Percentiles rank a stretch among this genome's conserved stretches.
Conservation (phyloP, 2,113 vertebrate species). For the Oryctolagus cuniculus region DNA sequence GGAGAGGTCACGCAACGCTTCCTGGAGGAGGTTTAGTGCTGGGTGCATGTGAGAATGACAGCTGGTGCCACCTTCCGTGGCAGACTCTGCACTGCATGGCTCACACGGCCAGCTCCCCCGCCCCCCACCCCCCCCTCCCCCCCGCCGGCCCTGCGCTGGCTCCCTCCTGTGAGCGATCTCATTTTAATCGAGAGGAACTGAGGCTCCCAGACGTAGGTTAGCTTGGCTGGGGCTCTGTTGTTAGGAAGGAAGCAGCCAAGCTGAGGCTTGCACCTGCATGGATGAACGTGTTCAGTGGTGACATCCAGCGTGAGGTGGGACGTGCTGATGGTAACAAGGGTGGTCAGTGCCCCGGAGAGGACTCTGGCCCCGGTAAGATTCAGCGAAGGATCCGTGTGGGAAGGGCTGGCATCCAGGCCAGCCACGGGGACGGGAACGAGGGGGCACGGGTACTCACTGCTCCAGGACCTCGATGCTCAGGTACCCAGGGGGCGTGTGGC, state of each 20-base stretch:
- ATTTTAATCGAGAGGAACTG: neutral
- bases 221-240: neutral
- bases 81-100: neutral
- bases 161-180: neutral
- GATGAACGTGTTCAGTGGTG: neutral
- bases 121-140: neutral
- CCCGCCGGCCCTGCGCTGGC: neutral
- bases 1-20: neutral
- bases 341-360: neutral
- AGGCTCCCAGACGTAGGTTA: neutral
- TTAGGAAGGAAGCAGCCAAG: neutral
- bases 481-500: conserved; percentile 14
- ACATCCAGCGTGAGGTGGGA: neutral
- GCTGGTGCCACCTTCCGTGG: too few species aligned
- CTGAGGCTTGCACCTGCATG: neutral
- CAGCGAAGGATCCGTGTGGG: neutral
- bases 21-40: conserved; percentile 3
- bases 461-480: conserved; percentile 34
- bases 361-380: neutral
- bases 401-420: neutral
- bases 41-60: neutral
- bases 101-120: neutral
- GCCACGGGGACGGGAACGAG: neutral
- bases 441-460: conserved; percentile 9
- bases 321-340: neutral